These are phyloP conservation scores for Rhizoglyphus robini DNA, from an alignment of 1,140 invertebrate species.

Conservation along the genomic window DNA sequence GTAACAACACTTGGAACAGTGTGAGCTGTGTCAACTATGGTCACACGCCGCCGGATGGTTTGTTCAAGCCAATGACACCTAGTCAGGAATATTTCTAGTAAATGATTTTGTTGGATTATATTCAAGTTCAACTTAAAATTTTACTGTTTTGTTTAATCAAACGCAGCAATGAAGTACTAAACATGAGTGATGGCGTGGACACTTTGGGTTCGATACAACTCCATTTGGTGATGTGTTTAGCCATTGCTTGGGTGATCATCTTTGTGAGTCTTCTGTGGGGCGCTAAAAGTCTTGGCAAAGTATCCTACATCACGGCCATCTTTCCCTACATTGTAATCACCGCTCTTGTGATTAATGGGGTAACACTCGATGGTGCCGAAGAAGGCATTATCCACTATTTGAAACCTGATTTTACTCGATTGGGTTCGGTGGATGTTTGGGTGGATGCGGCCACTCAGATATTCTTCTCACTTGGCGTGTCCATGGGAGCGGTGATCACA, in stretches of 20 bases:
- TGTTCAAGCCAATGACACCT: too few relatives aligned
- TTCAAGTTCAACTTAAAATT: too few relatives aligned
- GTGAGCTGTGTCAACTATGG: too few relatives aligned
- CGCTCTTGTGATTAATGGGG: conserved; percentile 81
- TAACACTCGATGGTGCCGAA: conserved; percentile 72
- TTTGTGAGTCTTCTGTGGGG: conserved; percentile 94
- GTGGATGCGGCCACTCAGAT: conserved; percentile 38
- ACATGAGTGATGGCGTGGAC: conserved; percentile 70
- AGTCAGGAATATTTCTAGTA: too few relatives aligned
- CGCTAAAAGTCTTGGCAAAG: conserved; percentile 60
- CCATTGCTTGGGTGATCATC: conserved; percentile 83
- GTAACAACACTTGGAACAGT: too few relatives aligned
- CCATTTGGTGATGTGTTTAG: conserved; percentile 84
- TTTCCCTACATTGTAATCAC: conserved; percentile 89
- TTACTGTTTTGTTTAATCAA: too few relatives aligned
- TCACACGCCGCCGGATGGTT: too few relatives aligned
- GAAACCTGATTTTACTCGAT: conserved; percentile 59
- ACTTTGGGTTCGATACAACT: conserved; percentile 68
- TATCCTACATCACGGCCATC: conserved; percentile 87
- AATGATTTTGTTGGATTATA: too few relatives aligned
- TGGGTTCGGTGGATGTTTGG: conserved; percentile 39
- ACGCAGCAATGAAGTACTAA: conserved; percentile 48
- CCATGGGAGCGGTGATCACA: conserved; percentile 40
- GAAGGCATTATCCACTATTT: conserved; percentile 74
- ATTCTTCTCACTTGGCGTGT: conserved; percentile 39